Base-by-base conservation (phyloP, 1,140 invertebrate genomes). In the Aphis craccivora region DNA sequence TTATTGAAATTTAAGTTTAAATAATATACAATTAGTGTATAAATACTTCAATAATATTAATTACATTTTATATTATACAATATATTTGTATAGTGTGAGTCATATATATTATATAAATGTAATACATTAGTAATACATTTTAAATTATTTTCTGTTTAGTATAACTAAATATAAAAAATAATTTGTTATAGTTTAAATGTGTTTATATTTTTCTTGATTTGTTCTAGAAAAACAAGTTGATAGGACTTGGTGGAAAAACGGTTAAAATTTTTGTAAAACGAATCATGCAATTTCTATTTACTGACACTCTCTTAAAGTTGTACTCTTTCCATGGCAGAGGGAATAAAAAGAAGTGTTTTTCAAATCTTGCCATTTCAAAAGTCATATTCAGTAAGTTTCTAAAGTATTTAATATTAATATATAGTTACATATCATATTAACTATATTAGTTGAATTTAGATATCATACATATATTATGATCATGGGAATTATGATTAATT, bases 301-400 rank as follows among this genome's bases (percentile, higher is more conserved):
- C 30, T 30, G 67, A 76, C 30, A 30, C 7, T 14, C 9, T 76
- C 9, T n/a, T 76, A n/a, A 76, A 76, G 30, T 14, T 37, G 14
- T 81, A 81, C n/a, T 76, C 67, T 76, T 76, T 76, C 67, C n/a
- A 35, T 76, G 67, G 76, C 22, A 81, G 76, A 81, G 76, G 76
- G 18, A 81, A 81, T 81, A 81, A 81, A 81, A 81, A 81, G 6
- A 81, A 81, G 20, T 81, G 76, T 37, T 81, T 35, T 81, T n/a
- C 76, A n/a, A 81, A 81, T 37, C 76, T 81, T 35, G n/a, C 35
- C 18, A 81, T 81, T 35, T 35, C 76, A 6, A 81, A 81, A 81
- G 76, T 81, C n/a, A 81, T 81, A 81, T 81, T 81, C 76, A 81
- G 76, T 81, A 81, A 81, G 76, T 81, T 81, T 67, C 30, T 67